Conservation (phyloP, 2,113 vertebrate genomes). For the Lophotis ruficrista region DNA sequence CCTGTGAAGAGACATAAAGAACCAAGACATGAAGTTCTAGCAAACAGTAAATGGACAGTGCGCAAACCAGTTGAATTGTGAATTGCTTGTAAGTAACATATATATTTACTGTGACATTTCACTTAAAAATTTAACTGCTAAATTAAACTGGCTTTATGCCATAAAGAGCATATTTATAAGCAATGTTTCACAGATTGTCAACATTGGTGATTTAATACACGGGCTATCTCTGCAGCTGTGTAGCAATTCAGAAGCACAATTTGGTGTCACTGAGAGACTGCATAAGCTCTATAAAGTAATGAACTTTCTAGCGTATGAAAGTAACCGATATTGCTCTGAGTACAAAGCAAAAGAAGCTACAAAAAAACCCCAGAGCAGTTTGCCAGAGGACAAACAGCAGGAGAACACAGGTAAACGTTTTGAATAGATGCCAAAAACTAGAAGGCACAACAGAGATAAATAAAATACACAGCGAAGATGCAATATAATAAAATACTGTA, state of each 20-base stretch:
- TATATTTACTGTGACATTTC: not conserved
- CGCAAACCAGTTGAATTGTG: not conserved
- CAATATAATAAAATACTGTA: constrained; percentile 79
- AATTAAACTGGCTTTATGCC: not conserved
- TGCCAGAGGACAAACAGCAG: constrained; percentile 60
- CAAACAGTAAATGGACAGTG: not conserved
- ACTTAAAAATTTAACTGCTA: not conserved
- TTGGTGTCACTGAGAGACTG: not conserved
- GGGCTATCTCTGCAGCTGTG: not conserved
- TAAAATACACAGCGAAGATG: constrained; percentile 74
- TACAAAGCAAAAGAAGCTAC: constrained; percentile 14
- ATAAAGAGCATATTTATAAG: not conserved
- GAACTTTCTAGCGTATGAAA: not conserved
- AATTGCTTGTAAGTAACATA: not conserved
- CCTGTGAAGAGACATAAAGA: not conserved
- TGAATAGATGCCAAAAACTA: constrained; percentile 61
- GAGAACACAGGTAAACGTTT: constrained; percentile 56
- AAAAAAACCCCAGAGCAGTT: not conserved
- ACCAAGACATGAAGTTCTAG: not conserved
- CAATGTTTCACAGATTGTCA: not conserved
- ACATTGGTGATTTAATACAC: not conserved
- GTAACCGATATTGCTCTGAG: not conserved
- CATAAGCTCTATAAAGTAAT: not conserved
- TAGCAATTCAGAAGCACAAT: not conserved
- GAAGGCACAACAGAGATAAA: constrained; percentile 72